A percentile compares a stretch with the other conserved stretches of the same genome.
phyloP scores from a whole-genome alignment of 2,888 invertebrate species.

The Parnassius apollo region DNA sequence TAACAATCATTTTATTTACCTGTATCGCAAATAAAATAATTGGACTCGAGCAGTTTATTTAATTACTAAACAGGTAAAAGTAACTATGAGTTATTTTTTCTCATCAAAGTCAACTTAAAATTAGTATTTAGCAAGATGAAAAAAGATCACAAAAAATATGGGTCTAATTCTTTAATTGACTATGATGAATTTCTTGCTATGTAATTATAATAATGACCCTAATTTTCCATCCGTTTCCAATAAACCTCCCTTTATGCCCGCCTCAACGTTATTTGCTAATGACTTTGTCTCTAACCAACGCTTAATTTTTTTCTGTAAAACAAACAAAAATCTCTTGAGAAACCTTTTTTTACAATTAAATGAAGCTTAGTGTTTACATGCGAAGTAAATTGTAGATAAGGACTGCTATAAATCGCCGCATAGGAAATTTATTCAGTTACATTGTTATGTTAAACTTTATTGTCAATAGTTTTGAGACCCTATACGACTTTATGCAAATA shows the following conservation, averaged over 20 bases:
- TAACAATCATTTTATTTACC: no score
- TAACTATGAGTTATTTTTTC: background rate
- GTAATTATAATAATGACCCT: slow-evolving; percentile 75
- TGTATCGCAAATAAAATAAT: no score
- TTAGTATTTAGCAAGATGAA: slow-evolving; percentile 22
- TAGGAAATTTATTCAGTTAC: background rate
- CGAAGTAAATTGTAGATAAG: background rate
- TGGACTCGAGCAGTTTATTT: no score
- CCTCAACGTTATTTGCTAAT: slow-evolving; percentile 64
- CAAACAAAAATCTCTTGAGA: slow-evolving; percentile 36
- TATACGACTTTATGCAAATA: background rate
- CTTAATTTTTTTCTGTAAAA: slow-evolving; percentile 37
- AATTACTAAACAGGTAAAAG: background rate
- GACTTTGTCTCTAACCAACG: slow-evolving; percentile 38
- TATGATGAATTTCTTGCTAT: slow-evolving; percentile 56
- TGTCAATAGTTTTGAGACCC: slow-evolving; percentile 37
- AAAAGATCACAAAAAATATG: slow-evolving; percentile 36
- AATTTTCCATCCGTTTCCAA: slow-evolving; percentile 62
- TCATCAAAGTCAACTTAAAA: slow-evolving; percentile 13
- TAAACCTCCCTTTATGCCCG: slow-evolving; percentile 61
- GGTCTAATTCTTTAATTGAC: slow-evolving; percentile 47
- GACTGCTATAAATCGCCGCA: slow-evolving; percentile 7
- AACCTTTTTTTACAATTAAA: slow-evolving; percentile 8
- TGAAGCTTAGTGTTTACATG: background rate
- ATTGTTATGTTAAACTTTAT: slow-evolving; percentile 60